Percentiles rank a stretch among this genome's conserved stretches.
phyloP scores from a whole-genome alignment of 2,888 invertebrate species.

The Agrochola lychnidis region DNA sequence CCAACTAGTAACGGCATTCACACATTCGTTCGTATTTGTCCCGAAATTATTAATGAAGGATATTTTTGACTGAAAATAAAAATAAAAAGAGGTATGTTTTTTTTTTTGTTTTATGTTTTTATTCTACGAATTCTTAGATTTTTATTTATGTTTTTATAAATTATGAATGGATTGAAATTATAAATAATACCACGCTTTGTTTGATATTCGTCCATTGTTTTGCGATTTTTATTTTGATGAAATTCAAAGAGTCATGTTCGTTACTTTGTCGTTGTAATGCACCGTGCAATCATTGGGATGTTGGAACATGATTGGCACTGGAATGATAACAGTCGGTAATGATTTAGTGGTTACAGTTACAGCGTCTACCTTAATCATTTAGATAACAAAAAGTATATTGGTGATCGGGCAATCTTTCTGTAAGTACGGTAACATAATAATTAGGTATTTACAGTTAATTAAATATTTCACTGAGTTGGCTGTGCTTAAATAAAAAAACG shows the following conservation, averaged over 20 bases:
- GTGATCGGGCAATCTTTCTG: background rate
- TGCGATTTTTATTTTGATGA: constrained; percentile 18
- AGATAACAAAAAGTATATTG: background rate
- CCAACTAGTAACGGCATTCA: constrained; percentile 43
- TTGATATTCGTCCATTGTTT: constrained; percentile 31
- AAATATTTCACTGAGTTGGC: background rate
- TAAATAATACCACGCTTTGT: constrained; percentile 28
- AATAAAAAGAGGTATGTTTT: constrained; percentile 55
- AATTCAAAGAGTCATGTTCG: constrained; percentile 1
- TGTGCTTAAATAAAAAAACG: background rate
- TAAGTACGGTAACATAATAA: background rate
- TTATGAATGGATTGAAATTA: constrained; percentile 11
- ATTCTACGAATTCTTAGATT: background rate
- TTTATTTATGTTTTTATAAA: constrained; percentile 13
- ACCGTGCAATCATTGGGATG: constrained; percentile 16
- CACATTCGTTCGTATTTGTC: constrained; percentile 31
- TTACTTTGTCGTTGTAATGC: constrained; percentile 2
- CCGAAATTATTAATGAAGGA: constrained; percentile 31
- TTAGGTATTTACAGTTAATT: too few species aligned
- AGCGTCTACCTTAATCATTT: background rate
- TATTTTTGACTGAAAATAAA: constrained; percentile 30
- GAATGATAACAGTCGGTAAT: background rate
- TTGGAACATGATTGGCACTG: constrained; percentile 2
- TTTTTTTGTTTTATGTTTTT: background rate
- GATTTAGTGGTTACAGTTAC: background rate